phyloP scores from a whole-genome alignment of 2,888 invertebrate genomes.

The Platycheirus rosarum region DNA sequence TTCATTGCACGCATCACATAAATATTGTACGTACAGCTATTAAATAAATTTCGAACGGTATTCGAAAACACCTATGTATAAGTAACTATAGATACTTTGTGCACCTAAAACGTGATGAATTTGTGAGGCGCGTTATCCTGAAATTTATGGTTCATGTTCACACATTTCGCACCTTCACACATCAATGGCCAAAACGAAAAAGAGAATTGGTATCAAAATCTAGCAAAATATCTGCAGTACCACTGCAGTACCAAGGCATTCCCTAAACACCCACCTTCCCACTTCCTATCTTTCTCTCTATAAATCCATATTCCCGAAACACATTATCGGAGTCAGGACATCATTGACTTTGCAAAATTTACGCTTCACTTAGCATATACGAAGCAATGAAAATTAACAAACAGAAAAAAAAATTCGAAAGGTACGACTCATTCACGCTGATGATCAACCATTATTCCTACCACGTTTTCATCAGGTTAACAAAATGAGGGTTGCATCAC shows the following conservation, averaged over 20 bases:
- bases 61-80: neutral
- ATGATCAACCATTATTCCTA: constrained; percentile 62
- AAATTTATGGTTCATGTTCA: constrained; percentile 56
- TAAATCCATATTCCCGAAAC: constrained; percentile 35
- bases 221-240: neutral
- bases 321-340: constrained; percentile 63
- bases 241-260: too few relatives aligned
- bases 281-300: neutral
- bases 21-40: too few relatives aligned
- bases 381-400: neutral
- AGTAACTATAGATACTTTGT: neutral
- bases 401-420: constrained; percentile 5
- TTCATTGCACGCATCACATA: neutral
- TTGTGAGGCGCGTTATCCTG: constrained; percentile 33
- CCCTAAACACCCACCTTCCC: neutral
- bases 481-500: constrained; percentile 35
- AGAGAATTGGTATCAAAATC: neutral
- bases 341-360: constrained; percentile 58
- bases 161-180: constrained; percentile 44
- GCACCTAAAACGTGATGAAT: constrained; percentile 9
- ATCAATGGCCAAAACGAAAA: constrained; percentile 17
- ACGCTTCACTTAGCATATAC: constrained; percentile 47
- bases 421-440: neutral
- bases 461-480: constrained; percentile 52
- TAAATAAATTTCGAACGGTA: too few relatives aligned